Percentiles rank a stretch among this genome's conserved stretches.
Evolutionary conservation across 2,113 vertebrate species (phyloP).

Genomic region (Panthera tigris): DNA sequence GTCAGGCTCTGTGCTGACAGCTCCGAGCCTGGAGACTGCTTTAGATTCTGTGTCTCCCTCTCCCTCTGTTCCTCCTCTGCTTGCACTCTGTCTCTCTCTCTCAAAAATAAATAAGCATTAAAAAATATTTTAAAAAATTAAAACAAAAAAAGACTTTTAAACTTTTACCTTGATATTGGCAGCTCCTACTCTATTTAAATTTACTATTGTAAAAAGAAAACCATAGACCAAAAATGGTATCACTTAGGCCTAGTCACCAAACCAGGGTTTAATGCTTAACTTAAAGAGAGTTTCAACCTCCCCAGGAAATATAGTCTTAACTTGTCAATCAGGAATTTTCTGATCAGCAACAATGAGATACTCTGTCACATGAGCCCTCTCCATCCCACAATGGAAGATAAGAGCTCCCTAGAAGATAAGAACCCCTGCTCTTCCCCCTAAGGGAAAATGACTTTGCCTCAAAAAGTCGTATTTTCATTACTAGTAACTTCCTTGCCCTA

Average conservation of each 20-base stretch:
- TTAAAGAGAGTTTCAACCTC: background rate
- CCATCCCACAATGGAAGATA: background rate
- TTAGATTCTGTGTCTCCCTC: too few species aligned
- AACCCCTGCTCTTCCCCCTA: background rate
- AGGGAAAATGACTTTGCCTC: background rate
- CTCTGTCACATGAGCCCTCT: background rate
- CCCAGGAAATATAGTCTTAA: background rate
- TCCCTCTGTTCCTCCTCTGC: too few species aligned
- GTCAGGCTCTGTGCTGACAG: too few species aligned
- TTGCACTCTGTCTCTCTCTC: too few species aligned
- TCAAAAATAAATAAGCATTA: too few species aligned
- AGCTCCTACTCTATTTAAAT: background rate
- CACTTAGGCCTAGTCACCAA: background rate
- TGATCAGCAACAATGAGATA: background rate
- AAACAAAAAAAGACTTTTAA: background rate
- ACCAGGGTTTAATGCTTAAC: background rate
- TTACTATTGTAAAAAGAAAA: background rate
- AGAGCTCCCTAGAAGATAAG: background rate
- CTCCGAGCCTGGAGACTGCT: too few species aligned
- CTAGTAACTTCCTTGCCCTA: background rate
- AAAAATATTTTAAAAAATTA: too few species aligned
- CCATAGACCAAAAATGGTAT: background rate
- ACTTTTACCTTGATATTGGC: background rate
- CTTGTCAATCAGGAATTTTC: background rate
- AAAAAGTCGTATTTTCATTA: background rate